Evolutionary conservation across 1,140 invertebrate genomes (phyloP).

Genomic region (Aradophagus sp.): DNA sequence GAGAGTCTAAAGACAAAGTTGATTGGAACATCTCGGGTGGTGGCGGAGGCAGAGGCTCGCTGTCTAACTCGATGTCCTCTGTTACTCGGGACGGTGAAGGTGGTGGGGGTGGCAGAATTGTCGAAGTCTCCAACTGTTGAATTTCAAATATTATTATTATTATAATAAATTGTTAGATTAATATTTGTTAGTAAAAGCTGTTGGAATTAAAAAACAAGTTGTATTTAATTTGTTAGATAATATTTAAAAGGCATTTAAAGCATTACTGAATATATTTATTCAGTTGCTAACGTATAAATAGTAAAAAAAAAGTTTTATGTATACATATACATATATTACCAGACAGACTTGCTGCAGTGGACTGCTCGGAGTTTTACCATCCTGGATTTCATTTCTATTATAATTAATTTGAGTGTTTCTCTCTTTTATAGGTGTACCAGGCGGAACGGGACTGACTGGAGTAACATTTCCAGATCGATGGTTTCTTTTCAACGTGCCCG

Average conservation of each 20-base stretch:
- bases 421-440: constrained; percentile 75
- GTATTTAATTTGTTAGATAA: no score
- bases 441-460: constrained; percentile 73
- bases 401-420: constrained; percentile 70
- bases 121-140: constrained; percentile 73
- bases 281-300: background rate
- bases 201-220: no score
- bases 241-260: no score
- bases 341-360: constrained; percentile 71
- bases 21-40: constrained; percentile 82
- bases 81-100: constrained; percentile 75
- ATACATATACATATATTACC: no score
- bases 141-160: no score
- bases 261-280: no score
- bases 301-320: constrained; percentile 18
- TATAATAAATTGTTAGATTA: no score
- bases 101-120: constrained; percentile 76
- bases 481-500: constrained; percentile 79
- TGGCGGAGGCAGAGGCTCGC: constrained; percentile 77
- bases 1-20: constrained; percentile 83
- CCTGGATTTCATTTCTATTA: constrained; percentile 66
- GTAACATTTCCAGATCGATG: constrained; percentile 74
- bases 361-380: constrained; percentile 70
- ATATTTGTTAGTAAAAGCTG: no score
- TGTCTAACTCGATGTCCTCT: constrained; percentile 65